A percentile compares a stretch with the other conserved stretches of the same genome.
Conservation (phyloP, 1,140 invertebrate genomes). For the Pectinophora gossypiella region DNA sequence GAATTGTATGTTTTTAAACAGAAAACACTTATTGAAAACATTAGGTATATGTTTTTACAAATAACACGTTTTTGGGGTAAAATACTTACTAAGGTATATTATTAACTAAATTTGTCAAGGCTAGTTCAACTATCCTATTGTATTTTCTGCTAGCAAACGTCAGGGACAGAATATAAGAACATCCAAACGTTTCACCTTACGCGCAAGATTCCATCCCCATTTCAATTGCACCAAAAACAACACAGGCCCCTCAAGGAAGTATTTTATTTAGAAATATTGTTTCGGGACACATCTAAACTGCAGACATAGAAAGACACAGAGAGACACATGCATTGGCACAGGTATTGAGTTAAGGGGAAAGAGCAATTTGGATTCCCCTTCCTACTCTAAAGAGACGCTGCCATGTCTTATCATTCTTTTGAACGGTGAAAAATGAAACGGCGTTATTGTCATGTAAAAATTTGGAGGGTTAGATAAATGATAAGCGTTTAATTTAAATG, state of each 20-base stretch:
- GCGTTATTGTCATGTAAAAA: not conserved
- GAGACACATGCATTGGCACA: slow-evolving; percentile 26
- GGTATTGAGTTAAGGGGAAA: slow-evolving; percentile 40
- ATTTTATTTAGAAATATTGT: slow-evolving; percentile 70
- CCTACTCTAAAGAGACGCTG: slow-evolving; percentile 1
- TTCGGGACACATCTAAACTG: slow-evolving; percentile 42
- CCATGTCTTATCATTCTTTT: not conserved
- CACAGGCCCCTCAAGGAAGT: slow-evolving; percentile 32
- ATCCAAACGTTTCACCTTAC: no score
- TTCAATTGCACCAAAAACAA: not conserved
- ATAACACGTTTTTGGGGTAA: no score
- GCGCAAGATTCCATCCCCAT: no score
- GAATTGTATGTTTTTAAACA: no score
- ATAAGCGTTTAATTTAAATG: not conserved
- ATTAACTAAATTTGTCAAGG: no score
- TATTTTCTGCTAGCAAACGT: no score
- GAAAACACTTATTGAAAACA: no score
- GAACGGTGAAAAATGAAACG: slow-evolving; percentile 2
- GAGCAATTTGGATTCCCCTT: slow-evolving; percentile 22
- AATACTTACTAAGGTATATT: no score
- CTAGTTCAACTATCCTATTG: no score
- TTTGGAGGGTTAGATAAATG: not conserved
- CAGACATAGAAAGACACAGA: no score
- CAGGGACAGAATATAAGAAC: no score
- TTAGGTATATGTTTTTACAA: no score